phyloP scores from a whole-genome alignment of 2,888 invertebrate species.

The Stegana nigrithorax region DNA sequence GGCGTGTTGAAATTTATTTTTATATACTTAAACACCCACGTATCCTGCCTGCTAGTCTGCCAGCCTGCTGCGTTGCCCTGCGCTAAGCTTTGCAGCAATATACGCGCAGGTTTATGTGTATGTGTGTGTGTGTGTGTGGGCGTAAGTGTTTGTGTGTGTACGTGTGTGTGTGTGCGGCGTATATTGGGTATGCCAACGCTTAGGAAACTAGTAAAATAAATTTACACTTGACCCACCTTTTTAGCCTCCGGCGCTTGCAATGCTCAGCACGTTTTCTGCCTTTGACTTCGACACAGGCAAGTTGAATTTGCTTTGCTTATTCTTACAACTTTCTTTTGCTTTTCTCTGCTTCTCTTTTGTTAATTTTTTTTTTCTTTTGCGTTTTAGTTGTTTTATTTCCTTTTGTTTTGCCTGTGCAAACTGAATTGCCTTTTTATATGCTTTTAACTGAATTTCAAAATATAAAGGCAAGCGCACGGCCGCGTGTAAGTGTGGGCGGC shows the following conservation, averaged over 20 bases:
- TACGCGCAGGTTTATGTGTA: constrained; percentile 8
- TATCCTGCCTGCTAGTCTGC: too few relatives aligned
- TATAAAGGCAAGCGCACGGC: constrained; percentile 10
- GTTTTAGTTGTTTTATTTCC: constrained; percentile 18
- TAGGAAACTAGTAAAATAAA: constrained; percentile 51
- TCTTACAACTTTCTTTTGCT: constrained; percentile 4
- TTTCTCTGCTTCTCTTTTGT: constrained; percentile 28
- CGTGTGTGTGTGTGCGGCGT: constrained; percentile 39
- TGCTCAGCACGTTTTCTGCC: constrained; percentile 28
- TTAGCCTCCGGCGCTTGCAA: constrained; percentile 19
- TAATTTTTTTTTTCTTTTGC: constrained; percentile 36
- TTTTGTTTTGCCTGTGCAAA: constrained; percentile 39
- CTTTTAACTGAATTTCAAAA: constrained; percentile 46
- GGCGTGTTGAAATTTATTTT: constrained; percentile 13
- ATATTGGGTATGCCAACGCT: too few relatives aligned
- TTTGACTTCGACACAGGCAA: constrained; percentile 15
- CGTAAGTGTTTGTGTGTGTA: too few relatives aligned
- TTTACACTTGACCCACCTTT: constrained; percentile 66
- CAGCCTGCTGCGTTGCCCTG: neutral
- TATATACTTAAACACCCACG: neutral
- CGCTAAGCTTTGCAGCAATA: constrained; percentile 25
- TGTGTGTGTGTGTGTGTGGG: neutral
- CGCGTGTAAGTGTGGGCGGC: constrained; percentile 18
- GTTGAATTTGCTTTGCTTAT: neutral
- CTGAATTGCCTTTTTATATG: constrained; percentile 52